phyloP scores from a whole-genome alignment of 35 echinoderm and acorn worm genomes.

The Hemicentrotus pulcherrimus region DNA sequence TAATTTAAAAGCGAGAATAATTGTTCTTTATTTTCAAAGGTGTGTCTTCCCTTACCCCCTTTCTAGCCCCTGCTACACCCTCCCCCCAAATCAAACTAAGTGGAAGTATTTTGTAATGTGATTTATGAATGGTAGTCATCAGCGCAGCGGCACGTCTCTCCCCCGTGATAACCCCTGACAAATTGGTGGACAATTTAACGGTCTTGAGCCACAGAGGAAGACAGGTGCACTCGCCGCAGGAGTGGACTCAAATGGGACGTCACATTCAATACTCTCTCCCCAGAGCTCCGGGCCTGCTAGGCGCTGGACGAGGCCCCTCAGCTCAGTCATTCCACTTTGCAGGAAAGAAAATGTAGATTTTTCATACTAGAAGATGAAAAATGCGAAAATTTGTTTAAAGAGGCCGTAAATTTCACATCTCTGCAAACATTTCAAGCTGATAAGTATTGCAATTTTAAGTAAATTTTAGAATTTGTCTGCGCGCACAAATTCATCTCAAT shows the following conservation, averaged over 20 bases:
- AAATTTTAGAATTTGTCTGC: not conserved
- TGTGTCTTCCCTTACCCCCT: not conserved
- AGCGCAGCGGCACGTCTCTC: constrained; percentile 33
- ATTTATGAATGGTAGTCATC: constrained; percentile 53
- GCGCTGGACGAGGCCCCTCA: constrained; percentile 37
- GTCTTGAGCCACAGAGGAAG: not conserved
- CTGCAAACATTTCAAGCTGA: not conserved
- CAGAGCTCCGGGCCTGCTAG: constrained; percentile 32
- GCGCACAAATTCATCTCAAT: too few relatives aligned
- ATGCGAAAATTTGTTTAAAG: not conserved
- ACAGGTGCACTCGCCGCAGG: constrained; percentile 44
- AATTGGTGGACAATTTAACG: constrained; percentile 48
- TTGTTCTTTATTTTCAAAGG: too few relatives aligned
- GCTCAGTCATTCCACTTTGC: not conserved
- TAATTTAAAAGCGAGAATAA: too few relatives aligned
- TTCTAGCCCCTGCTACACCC: not conserved
- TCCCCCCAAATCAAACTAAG: not conserved
- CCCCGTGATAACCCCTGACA: constrained; percentile 55
- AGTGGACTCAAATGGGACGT: constrained; percentile 34
- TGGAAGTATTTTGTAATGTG: constrained; percentile 50
- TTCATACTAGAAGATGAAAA: not conserved
- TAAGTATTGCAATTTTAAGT: not conserved
- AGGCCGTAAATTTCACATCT: not conserved
- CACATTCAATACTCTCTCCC: constrained; percentile 42
- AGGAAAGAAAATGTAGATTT: not conserved